Base-by-base conservation (phyloP, 2,797 vertebrate genomes). In the Oreortyx pictus region DNA sequence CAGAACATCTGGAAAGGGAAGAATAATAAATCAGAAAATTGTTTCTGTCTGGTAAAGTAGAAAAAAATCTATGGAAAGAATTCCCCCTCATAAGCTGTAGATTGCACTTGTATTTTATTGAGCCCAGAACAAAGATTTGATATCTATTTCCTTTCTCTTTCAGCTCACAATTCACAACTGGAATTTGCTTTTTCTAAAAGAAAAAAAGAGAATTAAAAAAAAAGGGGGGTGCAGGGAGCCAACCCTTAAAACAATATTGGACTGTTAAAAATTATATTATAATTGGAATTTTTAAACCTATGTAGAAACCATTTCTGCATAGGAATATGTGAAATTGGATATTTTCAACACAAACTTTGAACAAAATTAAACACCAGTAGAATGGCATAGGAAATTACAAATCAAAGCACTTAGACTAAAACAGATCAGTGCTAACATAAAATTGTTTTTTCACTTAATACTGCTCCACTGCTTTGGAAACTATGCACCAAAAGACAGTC, bases 71-170 rank as follows among this genome's bases (percentile, higher is more conserved):
- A 23, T 76, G 86, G 75, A 93, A 95, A 86, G 33, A 93, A 92
- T 76, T 90, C 54, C 20, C 37, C 46, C 82, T 77, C 65, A 84
- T 50, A 90, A 74, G 88, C n/a, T 61, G 29, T 60, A 18, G 65
- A 71, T 87, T 76, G n/a, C n/a, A 33, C 33, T 88, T 94, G 35
- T 59, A 90, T 59, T 77, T 80, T 90, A 76, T 39, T 72, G 68
- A 90, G 33, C 75, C 8, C 56, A 89, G 61, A 20, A 67, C 54
- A 92, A 82, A 76, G 14, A 66, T 86, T 83, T 86, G 49, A 37
- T 50, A 60, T 50, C 29, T 71, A 71, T 87, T 65, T 92, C 88
- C 73, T 93, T 77, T 93, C 73, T 93, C 15, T 83, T 89, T 86
- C 25, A 78, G 29, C 62, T 84, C 5, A 4, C 79, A 71, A 77